phyloP scores from a whole-genome alignment of 2,113 vertebrate species.

The Motacilla tschutschensis region DNA sequence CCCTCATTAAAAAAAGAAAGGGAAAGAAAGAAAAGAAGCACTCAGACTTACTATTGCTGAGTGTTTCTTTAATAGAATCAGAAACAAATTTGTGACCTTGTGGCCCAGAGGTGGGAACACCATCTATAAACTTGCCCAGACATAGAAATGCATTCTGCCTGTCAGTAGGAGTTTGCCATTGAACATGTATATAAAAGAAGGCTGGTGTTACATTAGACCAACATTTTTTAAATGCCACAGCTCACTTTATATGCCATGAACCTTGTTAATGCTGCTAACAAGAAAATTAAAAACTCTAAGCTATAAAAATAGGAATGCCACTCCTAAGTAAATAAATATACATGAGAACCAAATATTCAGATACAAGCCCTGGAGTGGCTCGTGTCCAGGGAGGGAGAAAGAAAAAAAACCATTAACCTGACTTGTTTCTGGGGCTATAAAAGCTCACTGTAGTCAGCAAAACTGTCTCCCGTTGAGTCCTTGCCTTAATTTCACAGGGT shows the following conservation, averaged over 20 bases:
- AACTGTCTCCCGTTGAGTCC: conserved; percentile 8
- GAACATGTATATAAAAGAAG: conserved; percentile 63
- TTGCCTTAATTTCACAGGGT: conserved; percentile 17
- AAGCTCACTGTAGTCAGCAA: conserved; percentile 39
- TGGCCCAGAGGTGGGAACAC: conserved; percentile 80
- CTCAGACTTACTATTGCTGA: conserved; percentile 76
- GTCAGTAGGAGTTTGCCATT: conserved; percentile 74
- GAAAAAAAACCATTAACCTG: neutral
- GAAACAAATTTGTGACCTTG: conserved; percentile 79
- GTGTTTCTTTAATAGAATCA: conserved; percentile 76
- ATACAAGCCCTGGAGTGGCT: conserved; percentile 53
- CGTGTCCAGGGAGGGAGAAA: conserved; percentile 13
- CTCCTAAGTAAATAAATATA: conserved; percentile 72
- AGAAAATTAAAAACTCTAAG: conserved; percentile 73
- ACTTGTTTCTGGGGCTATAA: conserved; percentile 38
- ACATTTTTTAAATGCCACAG: conserved; percentile 73
- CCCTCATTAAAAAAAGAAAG: conserved; percentile 51
- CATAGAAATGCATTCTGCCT: conserved; percentile 69
- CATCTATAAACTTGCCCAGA: conserved; percentile 81
- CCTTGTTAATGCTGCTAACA: conserved; percentile 78
- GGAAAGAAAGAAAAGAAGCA: conserved; percentile 30
- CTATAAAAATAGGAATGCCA: conserved; percentile 77
- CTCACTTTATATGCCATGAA: conserved; percentile 67
- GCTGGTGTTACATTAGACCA: conserved; percentile 58
- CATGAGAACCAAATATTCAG: conserved; percentile 54